These are phyloP conservation scores for Telmatochromis sp. DNA, from an alignment of 2,113 vertebrate species.

Conservation along the genomic window DNA sequence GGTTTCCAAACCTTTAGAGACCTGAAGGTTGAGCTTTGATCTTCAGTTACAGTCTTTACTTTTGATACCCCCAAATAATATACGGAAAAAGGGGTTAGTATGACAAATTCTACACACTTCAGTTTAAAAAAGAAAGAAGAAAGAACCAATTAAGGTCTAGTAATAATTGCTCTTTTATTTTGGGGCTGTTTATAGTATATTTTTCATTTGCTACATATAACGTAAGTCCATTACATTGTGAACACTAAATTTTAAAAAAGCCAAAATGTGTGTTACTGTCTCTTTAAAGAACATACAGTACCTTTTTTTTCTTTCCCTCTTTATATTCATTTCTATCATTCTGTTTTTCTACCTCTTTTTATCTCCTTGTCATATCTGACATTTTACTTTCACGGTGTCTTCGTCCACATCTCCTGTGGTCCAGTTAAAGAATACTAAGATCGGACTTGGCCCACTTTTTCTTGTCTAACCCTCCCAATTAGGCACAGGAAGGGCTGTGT, in stretches of 20 bases:
- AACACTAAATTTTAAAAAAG: background rate
- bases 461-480: slow-evolving; percentile 10
- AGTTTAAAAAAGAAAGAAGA: background rate
- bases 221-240: background rate
- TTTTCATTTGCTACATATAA: background rate
- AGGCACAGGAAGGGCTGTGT: background rate
- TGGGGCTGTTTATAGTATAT: background rate
- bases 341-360: background rate
- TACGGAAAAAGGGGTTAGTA: background rate
- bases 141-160: background rate
- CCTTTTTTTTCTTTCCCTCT: background rate
- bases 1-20: background rate
- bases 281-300: background rate
- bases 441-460: background rate
- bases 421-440: background rate
- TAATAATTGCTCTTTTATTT: background rate
- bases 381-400: background rate
- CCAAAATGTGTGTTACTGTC: background rate
- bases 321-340: background rate
- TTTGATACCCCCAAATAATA: background rate
- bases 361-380: background rate
- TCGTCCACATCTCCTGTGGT: background rate
- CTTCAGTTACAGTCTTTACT: background rate
- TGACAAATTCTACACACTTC: background rate
- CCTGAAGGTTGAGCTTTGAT: background rate